Evolutionary conservation across 2,113 vertebrate genomes (phyloP).

Genomic region (Excalfactoria chinensis): DNA sequence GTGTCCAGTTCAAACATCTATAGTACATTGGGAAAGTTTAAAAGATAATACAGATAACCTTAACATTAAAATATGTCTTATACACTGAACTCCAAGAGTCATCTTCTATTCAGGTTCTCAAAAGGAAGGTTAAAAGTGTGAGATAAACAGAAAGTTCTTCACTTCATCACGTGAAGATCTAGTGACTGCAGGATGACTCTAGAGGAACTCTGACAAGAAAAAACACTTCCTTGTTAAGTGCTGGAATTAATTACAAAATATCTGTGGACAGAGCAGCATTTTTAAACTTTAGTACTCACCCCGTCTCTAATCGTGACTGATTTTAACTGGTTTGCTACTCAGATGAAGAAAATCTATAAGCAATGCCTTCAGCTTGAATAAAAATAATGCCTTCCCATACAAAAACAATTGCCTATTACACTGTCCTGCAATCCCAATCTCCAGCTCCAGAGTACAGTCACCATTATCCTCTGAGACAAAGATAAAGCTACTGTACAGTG

Average conservation of each 20-base stretch:
- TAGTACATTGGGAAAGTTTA: background rate
- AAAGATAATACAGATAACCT: slow-evolving; percentile 7
- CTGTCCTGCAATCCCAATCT: background rate
- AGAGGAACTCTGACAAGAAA: background rate
- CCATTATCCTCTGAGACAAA: background rate
- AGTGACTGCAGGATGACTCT: background rate
- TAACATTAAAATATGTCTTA: background rate
- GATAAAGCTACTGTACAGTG: background rate
- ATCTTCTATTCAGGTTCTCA: background rate
- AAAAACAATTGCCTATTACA: background rate
- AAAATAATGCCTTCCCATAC: background rate
- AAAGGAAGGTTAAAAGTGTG: background rate
- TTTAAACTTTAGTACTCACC: background rate
- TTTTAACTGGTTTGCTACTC: background rate
- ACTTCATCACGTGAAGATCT: background rate
- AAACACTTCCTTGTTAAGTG: background rate
- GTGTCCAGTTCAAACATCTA: background rate
- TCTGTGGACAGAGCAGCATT: background rate
- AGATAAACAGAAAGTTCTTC: slow-evolving; percentile 7
- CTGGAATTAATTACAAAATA: background rate
- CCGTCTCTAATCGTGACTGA: background rate
- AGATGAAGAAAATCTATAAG: background rate
- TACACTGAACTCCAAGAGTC: background rate
- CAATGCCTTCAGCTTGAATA: background rate
- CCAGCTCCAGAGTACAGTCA: background rate